Base-by-base conservation (phyloP, 2,888 invertebrate species). In the Hypolimnas misippus region DNA sequence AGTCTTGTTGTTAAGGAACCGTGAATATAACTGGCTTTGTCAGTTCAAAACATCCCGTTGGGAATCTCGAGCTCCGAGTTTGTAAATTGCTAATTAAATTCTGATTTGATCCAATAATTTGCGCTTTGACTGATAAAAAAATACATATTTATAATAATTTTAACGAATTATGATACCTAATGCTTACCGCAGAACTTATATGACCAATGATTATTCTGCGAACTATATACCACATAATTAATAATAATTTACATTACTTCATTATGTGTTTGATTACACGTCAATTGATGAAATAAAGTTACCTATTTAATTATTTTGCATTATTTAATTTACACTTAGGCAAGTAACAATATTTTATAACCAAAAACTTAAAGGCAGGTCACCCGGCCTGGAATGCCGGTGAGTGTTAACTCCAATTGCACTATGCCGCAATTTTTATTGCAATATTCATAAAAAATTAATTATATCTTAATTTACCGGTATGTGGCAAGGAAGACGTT, bases 401-500 rank as follows among this genome's bases (percentile, higher is more conserved):
- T n/a, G n/a, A n/a, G n/a, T n/a, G n/a, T n/a, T n/a, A n/a, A n/a
- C n/a, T n/a, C n/a, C n/a, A n/a, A n/a, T n/a, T n/a, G n/a, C n/a
- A n/a, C n/a, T n/a, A n/a, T n/a, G n/a, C n/a, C n/a, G n/a, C n/a
- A 25, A 25, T 25, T 3, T 25, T 25, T 25, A 25, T 3, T 25
- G 2, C 25, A 2, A 25, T 3, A 5, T 25, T 25, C 25, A 25
- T 25, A 25, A 25, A 10, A 5, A 17, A 14, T 7, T 17, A 3
- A 10, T 17, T 10, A 10, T 10, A 0, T 42, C 3, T 19, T 10
- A 17, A 21, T n/a, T 57, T 96, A 97, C 75, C 98, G 94, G 87
- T 97, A 98, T 1, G 98, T 98, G 71, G 98, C 97, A 73, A 99
- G 94, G 92, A 99, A 99, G 54, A 99, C 98, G 87, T 98, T 98